Percentiles rank a stretch among this genome's conserved stretches.
phyloP scores from a whole-genome alignment of 2,888 invertebrate genomes.

The Microctonus brassicae region DNA sequence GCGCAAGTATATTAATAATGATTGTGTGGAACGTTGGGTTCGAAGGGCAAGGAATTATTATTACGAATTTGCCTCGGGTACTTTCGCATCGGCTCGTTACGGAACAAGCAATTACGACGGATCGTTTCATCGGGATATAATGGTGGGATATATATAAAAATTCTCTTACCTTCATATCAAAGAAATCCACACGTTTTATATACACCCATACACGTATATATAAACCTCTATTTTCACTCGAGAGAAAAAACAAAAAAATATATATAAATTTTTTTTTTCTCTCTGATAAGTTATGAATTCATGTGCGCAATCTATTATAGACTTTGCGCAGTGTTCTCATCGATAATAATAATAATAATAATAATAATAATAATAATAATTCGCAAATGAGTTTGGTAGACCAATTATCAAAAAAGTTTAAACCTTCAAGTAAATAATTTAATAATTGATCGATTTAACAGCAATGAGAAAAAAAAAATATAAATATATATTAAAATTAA shows the following conservation, averaged over 20 bases:
- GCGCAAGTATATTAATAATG: conserved; percentile 15
- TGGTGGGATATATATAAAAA: conserved; percentile 25
- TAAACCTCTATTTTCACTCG: background rate
- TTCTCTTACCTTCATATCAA: conserved; percentile 3
- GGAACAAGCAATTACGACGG: conserved; percentile 53
- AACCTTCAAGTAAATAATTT: background rate
- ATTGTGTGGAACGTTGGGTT: conserved; percentile 18
- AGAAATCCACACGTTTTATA: background rate
- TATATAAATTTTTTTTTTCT: background rate
- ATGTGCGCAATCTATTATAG: background rate
- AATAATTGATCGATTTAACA: background rate
- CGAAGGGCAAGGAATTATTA: conserved; percentile 38
- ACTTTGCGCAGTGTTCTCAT: background rate
- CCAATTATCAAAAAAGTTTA: background rate
- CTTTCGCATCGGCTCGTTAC: conserved; percentile 47
- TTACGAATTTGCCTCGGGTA: conserved; percentile 36
- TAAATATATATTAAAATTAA: background rate
- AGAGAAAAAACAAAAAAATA: too few relatives aligned
- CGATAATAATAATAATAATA: too few relatives aligned
- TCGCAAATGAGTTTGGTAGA: background rate
- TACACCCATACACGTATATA: too few relatives aligned
- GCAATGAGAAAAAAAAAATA: background rate
- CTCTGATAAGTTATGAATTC: background rate
- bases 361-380: background rate
- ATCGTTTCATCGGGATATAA: conserved; percentile 54